Conservation (phyloP, 2,113 vertebrate genomes). For the Eulacestoma nigropectus region DNA sequence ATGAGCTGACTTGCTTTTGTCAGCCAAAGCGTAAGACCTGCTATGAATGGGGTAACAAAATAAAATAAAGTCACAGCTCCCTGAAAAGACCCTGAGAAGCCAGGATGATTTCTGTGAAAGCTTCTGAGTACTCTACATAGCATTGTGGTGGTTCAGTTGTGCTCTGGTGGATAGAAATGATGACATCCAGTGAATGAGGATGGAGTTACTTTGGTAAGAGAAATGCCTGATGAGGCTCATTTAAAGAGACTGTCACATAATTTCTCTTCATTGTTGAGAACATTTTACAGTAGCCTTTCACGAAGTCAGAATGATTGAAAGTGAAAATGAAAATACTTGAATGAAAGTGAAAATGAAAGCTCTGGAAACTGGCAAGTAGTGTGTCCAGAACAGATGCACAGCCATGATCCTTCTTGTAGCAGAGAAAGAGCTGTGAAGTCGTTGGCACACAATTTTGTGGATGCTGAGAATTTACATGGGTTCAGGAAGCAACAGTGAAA, state of each 20-base stretch:
- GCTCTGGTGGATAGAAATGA: neutral
- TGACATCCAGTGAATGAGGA: neutral
- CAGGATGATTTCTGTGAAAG: neutral
- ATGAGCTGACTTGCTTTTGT: neutral
- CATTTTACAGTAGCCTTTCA: neutral
- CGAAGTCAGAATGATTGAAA: neutral
- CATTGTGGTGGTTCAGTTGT: neutral
- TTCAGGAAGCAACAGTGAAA: neutral
- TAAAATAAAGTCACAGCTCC: neutral
- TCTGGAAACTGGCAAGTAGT: neutral
- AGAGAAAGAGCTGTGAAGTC: neutral
- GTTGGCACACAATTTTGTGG: neutral
- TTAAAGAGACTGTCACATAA: neutral
- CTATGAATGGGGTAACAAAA: neutral
- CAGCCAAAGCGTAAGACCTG: neutral
- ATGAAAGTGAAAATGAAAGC: neutral
- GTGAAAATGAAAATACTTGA: neutral
- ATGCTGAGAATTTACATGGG: neutral
- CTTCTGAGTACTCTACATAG: neutral
- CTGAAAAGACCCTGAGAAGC: neutral
- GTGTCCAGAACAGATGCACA: neutral
- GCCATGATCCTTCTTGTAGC: accelerated
- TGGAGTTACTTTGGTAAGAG: neutral
- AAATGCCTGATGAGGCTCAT: neutral
- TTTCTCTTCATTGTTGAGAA: neutral